Base-by-base conservation (phyloP, 2,888 invertebrate genomes). In the Leistus spinibarbis region DNA sequence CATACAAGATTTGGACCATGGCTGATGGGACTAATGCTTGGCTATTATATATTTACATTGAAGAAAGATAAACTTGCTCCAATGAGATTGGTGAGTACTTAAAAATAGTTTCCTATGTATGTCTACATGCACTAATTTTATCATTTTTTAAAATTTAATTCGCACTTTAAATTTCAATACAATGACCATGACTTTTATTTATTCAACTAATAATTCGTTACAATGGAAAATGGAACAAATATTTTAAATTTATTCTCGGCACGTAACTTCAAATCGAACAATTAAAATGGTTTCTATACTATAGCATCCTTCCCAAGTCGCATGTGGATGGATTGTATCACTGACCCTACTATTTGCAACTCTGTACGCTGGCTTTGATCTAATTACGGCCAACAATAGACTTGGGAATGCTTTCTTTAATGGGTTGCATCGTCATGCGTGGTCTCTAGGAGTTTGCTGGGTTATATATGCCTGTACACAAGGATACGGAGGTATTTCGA, bases 391-490 rank as follows among this genome's bases (percentile, higher is more conserved):
- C 0, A 7, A 27, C 17, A 22, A 66, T 27, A 17, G 2, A 17
- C 9, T 53, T 0, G 40, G 17, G 7, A 9, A n/a, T 53, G 40
- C 66, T 9, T 40, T 53, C 16, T 66, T 66, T 9, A 53, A 66
- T 19, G 54, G 16, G 3, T 53, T 53, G 17, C 66, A 66, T 53
- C 16, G 77, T 3, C 77, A 77, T 7, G 64, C 75, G 2, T 78
- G 78, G 78, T 56, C 76, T 9, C 24, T 77, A 17, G 76, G 76
- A 3, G 13, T 78, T n/a, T 78, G 69, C 60, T 78, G 77, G 77
- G 73, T 78, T 16, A 78, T 78, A n/a, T 77, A 71, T 54, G 77
- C 77, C 9, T 76, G 76, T 65, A 64, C 57, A 4, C 68, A 69
- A 67, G 77, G 77, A 40, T 76, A 71, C 54, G 78, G 78, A 63